Conservation (phyloP, 2,888 invertebrate genomes). For the Tenthredo mesomela region DNA sequence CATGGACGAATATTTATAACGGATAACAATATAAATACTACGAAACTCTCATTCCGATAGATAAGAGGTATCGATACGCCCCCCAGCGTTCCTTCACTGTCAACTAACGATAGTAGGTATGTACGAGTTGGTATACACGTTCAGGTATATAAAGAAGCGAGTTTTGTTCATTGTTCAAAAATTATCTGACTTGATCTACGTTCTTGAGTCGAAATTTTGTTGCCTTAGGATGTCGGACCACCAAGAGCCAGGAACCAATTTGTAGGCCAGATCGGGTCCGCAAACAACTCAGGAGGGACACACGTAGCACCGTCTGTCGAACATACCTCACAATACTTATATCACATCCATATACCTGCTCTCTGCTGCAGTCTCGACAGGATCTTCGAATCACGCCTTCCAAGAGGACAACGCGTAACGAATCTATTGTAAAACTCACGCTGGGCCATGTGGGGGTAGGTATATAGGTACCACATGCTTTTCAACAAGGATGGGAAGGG, state of each 20-base stretch:
- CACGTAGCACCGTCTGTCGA: conserved; percentile 26
- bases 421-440: conserved; percentile 45
- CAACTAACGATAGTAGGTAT: background rate
- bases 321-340: conserved; percentile 22
- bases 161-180: conserved; percentile 20
- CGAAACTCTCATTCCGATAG: background rate
- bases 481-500: background rate
- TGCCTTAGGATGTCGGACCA: conserved; percentile 44
- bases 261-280: conserved; percentile 46
- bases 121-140: background rate
- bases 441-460: conserved; percentile 19
- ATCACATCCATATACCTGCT: conserved; percentile 12
- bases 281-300: conserved; percentile 25
- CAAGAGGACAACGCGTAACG: conserved; percentile 48
- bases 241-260: conserved; percentile 44
- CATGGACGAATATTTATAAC: background rate
- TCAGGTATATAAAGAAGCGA: conserved; percentile 2
- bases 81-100: background rate
- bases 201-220: conserved; percentile 36
- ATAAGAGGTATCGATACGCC: conserved; percentile 5
- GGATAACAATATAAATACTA: background rate
- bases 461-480: background rate
- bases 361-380: background rate
- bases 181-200: conserved; percentile 19
- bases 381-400: conserved; percentile 33